These are phyloP conservation scores for Galeruca laticollis DNA, from an alignment of 2,888 invertebrate genomes.

Conservation along the genomic window DNA sequence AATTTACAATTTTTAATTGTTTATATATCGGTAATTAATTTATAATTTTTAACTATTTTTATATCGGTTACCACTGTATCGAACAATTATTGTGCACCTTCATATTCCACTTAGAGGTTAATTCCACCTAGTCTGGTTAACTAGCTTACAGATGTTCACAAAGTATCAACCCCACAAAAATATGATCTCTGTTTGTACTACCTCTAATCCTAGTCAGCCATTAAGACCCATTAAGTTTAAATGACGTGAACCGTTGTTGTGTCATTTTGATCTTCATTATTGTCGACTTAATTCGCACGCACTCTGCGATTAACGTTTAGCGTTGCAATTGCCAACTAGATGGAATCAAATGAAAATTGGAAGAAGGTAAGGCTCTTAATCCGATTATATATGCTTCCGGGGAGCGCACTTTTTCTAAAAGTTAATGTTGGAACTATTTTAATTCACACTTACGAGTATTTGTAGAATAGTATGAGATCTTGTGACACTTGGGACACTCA, in stretches of 20 bases:
- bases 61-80: neutral
- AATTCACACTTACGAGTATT: too few relatives aligned
- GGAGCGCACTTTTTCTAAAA: neutral
- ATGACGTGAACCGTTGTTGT: slow-evolving; percentile 57
- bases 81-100: neutral
- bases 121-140: neutral
- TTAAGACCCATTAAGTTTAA: slow-evolving; percentile 55
- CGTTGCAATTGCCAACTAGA: slow-evolving; percentile 57
- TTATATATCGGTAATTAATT: too few relatives aligned
- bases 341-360: slow-evolving; percentile 20
- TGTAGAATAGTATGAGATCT: too few relatives aligned
- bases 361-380: slow-evolving; percentile 15
- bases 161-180: slow-evolving; percentile 22
- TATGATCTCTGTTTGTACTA: slow-evolving; percentile 11
- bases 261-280: slow-evolving; percentile 64
- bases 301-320: slow-evolving; percentile 63
- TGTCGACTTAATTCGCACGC: slow-evolving; percentile 64
- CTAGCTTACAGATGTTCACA: slow-evolving; percentile 18
- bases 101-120: neutral
- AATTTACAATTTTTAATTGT: too few relatives aligned
- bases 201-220: slow-evolving; percentile 46
- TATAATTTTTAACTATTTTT: neutral
- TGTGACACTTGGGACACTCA: too few relatives aligned
- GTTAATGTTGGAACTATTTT: too few relatives aligned
- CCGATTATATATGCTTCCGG: neutral